Conservation (phyloP, 2,888 invertebrate species). For the Salticus scenicus region DNA sequence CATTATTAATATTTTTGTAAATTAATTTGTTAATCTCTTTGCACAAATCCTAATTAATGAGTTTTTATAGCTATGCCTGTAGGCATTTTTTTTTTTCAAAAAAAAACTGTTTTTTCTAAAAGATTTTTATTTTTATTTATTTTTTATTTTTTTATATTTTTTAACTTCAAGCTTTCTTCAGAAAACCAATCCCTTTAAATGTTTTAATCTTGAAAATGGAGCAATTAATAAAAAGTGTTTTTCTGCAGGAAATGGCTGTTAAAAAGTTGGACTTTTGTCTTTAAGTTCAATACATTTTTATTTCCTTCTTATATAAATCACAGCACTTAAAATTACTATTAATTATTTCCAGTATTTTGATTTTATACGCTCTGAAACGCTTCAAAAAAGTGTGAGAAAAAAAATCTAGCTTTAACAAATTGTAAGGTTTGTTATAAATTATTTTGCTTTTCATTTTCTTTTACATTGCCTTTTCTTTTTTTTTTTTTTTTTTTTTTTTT, state of each 20-base stretch:
- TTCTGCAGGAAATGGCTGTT: background rate
- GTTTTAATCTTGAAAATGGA: background rate
- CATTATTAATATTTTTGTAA: background rate
- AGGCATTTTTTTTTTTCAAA: background rate
- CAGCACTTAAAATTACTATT: background rate
- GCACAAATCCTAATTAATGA: background rate
- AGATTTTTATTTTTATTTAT: no score
- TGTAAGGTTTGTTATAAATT: no score
- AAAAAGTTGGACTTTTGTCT: background rate
- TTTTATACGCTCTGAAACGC: background rate
- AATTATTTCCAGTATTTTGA: background rate
- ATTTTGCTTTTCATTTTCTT: no score
- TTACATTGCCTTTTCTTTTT: no score
- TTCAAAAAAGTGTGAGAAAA: no score
- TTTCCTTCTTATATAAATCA: background rate
- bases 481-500: no score
- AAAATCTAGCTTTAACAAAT: no score
- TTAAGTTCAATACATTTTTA: background rate
- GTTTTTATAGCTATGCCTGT: background rate
- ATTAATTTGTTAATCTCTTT: slow-evolving; percentile 3
- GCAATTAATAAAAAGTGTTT: background rate
- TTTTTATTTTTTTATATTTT: no score
- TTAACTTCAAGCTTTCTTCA: background rate
- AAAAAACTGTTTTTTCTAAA: no score
- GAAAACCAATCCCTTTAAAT: background rate